Percentiles rank a stretch among this genome's conserved stretches.
These are phyloP conservation scores for Chloroclystis v-ata DNA, from an alignment of 2,888 invertebrate species.

Conservation along the genomic window DNA sequence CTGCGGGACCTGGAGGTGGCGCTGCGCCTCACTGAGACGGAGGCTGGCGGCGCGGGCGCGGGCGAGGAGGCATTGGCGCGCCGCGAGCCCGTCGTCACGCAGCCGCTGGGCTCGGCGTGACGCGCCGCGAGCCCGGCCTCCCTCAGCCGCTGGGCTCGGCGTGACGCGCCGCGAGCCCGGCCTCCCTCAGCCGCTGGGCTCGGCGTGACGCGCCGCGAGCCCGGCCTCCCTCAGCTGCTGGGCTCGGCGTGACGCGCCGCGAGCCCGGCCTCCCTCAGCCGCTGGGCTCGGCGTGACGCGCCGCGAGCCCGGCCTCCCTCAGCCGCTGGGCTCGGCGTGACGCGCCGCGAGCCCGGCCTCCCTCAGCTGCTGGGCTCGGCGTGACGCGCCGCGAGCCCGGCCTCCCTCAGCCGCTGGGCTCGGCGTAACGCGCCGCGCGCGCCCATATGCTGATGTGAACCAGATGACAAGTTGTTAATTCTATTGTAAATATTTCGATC, in stretches of 20 bases:
- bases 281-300: slow-evolving; percentile 32
- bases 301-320: neutral
- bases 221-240: slow-evolving; percentile 25
- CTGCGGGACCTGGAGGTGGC: slow-evolving; percentile 94
- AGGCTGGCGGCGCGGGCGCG: slow-evolving; percentile 25
- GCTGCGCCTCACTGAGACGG: slow-evolving; percentile 79
- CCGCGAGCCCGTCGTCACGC: slow-evolving; percentile 27
- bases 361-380: slow-evolving; percentile 34
- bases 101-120: slow-evolving; percentile 38
- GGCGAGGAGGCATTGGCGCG: slow-evolving; percentile 42
- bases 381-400: slow-evolving; percentile 2
- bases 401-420: slow-evolving; percentile 57
- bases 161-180: slow-evolving; percentile 1
- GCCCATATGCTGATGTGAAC: too few species aligned
- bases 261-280: slow-evolving; percentile 20
- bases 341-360: slow-evolving; percentile 19
- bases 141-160: slow-evolving; percentile 34
- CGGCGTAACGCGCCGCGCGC: slow-evolving; percentile 37
- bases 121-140: slow-evolving; percentile 20
- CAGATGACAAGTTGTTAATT: slow-evolving; percentile 64
- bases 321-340: slow-evolving; percentile 38
- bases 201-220: slow-evolving; percentile 39
- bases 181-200: slow-evolving; percentile 9
- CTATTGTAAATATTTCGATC: slow-evolving; percentile 76
- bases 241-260: slow-evolving; percentile 39